phyloP scores from a whole-genome alignment of 2,113 vertebrate species.

The Lophotis ruficrista region DNA sequence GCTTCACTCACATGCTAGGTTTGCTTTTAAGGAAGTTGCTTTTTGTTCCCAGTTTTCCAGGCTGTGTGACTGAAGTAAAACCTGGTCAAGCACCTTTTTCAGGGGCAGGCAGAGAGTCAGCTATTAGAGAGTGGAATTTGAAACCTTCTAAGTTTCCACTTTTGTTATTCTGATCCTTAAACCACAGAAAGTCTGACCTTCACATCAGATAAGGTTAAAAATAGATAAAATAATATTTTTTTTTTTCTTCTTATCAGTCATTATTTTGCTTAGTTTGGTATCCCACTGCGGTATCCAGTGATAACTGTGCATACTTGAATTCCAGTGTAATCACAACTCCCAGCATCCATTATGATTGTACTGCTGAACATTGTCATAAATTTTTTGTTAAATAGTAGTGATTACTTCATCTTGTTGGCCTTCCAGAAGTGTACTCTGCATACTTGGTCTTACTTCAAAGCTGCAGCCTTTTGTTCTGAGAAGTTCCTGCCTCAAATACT shows the following conservation, averaged over 20 bases:
- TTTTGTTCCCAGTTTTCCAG: neutral
- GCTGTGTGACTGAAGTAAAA: neutral
- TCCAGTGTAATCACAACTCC: neutral
- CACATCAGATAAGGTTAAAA: constrained; percentile 12
- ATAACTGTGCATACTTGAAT: neutral
- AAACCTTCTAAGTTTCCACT: neutral
- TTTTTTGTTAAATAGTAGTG: neutral
- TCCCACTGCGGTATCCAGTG: neutral
- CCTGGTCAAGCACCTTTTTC: neutral
- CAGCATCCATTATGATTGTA: neutral
- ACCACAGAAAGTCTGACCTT: neutral
- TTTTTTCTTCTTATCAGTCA: neutral
- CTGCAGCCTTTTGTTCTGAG: neutral
- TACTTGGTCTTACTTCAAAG: neutral
- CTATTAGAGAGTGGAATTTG: neutral
- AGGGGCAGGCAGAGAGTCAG: neutral
- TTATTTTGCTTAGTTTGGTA: neutral
- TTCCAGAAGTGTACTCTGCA: neutral
- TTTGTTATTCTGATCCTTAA: neutral
- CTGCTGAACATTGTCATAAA: neutral
- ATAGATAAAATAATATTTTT: neutral
- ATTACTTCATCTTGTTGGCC: neutral
- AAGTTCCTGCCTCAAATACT: neutral
- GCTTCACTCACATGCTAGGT: constrained; percentile 26
- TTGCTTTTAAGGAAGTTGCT: constrained; percentile 34